These are phyloP conservation scores for Babyrousa celebensis DNA, from an alignment of 2,797 vertebrate genomes.

Conservation along the genomic window DNA sequence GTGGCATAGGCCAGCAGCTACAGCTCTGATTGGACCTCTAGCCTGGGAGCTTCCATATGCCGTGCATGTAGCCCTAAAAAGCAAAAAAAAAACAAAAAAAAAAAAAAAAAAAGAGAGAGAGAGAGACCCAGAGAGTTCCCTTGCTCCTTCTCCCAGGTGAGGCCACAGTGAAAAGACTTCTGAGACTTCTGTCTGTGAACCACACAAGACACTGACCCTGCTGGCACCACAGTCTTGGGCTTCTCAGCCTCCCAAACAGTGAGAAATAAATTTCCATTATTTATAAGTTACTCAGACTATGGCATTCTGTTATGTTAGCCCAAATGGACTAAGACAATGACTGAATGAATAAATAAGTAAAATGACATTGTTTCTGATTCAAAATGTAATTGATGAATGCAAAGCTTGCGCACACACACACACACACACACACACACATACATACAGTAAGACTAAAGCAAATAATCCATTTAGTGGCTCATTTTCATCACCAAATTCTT, in stretches of 20 bases:
- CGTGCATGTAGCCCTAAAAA: too few relatives aligned
- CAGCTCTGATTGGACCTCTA: too few relatives aligned
- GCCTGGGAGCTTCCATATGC: too few relatives aligned
- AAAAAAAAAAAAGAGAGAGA: too few relatives aligned
- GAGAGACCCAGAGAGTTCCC: background rate
- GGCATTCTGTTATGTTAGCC: background rate
- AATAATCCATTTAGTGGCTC: constrained; percentile 23
- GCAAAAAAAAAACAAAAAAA: too few relatives aligned
- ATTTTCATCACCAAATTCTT: constrained; percentile 68
- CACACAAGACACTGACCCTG: background rate
- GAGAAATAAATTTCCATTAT: background rate
- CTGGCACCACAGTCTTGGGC: background rate
- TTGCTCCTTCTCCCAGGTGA: background rate
- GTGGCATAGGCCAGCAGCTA: too few relatives aligned
- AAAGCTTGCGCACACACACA: background rate
- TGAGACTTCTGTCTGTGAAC: background rate
- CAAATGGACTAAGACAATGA: background rate
- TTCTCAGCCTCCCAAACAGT: background rate
- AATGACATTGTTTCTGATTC: constrained; percentile 53
- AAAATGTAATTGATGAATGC: constrained; percentile 30
- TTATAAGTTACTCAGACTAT: background rate
- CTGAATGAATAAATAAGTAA: constrained; percentile 37
- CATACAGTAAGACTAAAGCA: background rate
- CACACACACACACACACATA: too few relatives aligned
- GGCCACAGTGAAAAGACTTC: background rate